Conservation (phyloP, 2,888 invertebrate species). For the Palloptera scutellata region DNA sequence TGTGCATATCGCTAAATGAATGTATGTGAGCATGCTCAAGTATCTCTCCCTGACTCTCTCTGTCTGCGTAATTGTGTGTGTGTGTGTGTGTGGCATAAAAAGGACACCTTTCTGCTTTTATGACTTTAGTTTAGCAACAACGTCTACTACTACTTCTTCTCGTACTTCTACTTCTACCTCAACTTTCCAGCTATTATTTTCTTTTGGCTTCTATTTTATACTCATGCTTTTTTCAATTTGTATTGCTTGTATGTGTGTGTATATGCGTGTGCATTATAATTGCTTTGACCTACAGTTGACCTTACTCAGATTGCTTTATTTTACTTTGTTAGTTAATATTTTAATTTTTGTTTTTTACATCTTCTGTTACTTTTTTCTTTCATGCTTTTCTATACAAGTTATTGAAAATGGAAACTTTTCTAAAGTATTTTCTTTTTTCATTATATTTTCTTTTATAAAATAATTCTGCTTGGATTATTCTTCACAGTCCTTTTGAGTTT, state of each 20-base stretch:
- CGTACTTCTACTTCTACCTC: too few relatives aligned
- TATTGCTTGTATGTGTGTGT: too few relatives aligned
- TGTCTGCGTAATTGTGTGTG: too few relatives aligned
- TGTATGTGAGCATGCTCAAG: conserved; percentile 12
- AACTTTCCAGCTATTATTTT: neutral
- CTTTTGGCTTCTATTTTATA: neutral
- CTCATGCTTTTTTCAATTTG: neutral
- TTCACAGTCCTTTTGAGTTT: too few relatives aligned
- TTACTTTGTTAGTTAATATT: neutral
- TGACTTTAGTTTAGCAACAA: conserved; percentile 36
- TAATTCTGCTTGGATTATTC: neutral
- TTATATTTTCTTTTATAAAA: neutral
- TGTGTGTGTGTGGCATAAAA: neutral
- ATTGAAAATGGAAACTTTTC: too few relatives aligned
- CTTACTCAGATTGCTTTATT: conserved; percentile 6
- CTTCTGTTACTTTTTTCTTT: neutral
- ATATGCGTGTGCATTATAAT: neutral
- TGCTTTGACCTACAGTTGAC: conserved; percentile 17
- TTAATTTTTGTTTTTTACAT: neutral
- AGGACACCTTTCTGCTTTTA: conserved; percentile 45
- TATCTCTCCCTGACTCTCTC: too few relatives aligned
- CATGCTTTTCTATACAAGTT: neutral
- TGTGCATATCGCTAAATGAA: neutral
- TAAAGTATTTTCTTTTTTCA: neutral
- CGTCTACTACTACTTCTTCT: neutral